Evolutionary conservation across 2,888 invertebrate species (phyloP), one percentile per base, ranked within the genome.

Genomic region (Noctua comes): DNA sequence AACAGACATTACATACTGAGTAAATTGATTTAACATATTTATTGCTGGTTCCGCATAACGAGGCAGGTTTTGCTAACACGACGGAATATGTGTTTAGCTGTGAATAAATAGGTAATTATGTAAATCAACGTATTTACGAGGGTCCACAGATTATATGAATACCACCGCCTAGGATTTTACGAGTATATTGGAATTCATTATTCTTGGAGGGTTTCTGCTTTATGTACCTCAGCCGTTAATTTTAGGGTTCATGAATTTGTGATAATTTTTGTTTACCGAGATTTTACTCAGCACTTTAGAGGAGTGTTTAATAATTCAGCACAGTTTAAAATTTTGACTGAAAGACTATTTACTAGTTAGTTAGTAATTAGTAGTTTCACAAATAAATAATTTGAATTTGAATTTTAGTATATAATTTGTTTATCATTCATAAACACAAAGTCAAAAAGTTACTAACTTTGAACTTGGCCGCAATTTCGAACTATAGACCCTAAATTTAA

Each of bases 31-130:
- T 59, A 68, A 68, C 51, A 71, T 78, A 85, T 83, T 80, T 86
- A 80, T 76, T 71, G 51, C 66, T 76, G 48, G 76, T 73, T 86
- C 76, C 76, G 73, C 73, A 78, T 80, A 78, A 74, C 48, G 36
- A 72, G 51, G 48, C 73, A 74, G 62, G 69, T 80, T 86, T 76
- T 43, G 70, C 77, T 80, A 72, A 66, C 70, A 62, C 76, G 79
- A 57, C 75, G 59, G 62, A 88, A 85, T 88, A 79, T 83, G 80
- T 86, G 81, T 85, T 87, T 83, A 88, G 84, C 78, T 80, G 82
- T 80, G 84, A 89, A 80, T 84, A 83, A 82, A 81, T 83, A 80
- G 70, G 74, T 80, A 84, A 83, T 82, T 83, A 88, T 84, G 89
- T 76, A 79, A 89, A 88, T 79, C 70, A 48, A 62, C 11, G 65